Conservation (phyloP, 2,797 vertebrate species). For the Aphelocoma californica region DNA sequence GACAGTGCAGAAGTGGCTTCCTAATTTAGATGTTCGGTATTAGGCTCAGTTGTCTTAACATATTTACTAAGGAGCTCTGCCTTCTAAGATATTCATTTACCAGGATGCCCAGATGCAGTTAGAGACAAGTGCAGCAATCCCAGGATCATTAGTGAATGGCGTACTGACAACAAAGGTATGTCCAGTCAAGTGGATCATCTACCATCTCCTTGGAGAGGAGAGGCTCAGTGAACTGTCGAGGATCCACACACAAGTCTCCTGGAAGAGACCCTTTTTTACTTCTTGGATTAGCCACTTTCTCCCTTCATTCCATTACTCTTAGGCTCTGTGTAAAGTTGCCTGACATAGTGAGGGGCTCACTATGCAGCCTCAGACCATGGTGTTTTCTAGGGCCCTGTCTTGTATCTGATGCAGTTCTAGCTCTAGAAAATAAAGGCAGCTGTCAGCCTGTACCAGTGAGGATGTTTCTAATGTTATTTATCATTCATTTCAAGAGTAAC, state of each 20-base stretch:
- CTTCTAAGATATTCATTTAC: background rate
- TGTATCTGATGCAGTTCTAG: background rate
- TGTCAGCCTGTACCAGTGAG: background rate
- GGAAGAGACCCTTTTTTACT: background rate
- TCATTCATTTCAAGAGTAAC: conserved; percentile 27
- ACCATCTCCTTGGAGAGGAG: background rate
- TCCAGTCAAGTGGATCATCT: background rate
- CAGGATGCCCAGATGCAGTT: background rate
- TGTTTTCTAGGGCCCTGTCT: background rate
- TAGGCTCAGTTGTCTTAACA: background rate
- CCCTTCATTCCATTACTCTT: background rate
- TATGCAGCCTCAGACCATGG: background rate
- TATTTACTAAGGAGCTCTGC: background rate
- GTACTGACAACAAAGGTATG: background rate
- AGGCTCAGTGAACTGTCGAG: background rate
- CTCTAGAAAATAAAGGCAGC: background rate
- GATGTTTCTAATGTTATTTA: conserved; percentile 13
- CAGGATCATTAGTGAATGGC: background rate
- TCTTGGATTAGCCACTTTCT: background rate
- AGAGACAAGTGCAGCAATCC: background rate
- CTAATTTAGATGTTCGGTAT: background rate
- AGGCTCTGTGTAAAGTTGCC: background rate
- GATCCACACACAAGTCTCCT: background rate
- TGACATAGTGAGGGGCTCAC: background rate
- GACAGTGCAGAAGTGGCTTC: background rate